Percentiles rank a stretch among this genome's conserved stretches.
Conservation (phyloP, 2,888 invertebrate species). For the Frankliniella intonsa region DNA sequence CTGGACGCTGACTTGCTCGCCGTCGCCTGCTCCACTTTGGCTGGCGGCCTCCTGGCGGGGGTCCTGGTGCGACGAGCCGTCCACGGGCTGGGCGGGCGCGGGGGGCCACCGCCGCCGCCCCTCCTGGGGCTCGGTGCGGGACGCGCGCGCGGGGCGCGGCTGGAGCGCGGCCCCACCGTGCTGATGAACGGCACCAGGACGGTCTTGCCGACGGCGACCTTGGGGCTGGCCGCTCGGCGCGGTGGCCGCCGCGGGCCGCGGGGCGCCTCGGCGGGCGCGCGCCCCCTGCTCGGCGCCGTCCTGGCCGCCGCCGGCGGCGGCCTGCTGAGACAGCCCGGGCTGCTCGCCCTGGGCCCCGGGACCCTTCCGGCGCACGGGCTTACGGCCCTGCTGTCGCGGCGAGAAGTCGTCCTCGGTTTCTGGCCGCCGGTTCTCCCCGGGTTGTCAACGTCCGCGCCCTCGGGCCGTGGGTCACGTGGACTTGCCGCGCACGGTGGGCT, state of each 20-base stretch:
- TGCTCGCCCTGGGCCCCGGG: background rate
- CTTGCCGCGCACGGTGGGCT: background rate
- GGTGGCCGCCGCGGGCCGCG: too few species aligned
- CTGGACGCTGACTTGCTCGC: background rate
- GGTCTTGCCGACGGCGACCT: too few species aligned
- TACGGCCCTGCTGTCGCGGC: too few species aligned
- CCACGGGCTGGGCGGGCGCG: background rate
- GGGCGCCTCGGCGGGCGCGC: background rate
- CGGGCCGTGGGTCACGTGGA: background rate
- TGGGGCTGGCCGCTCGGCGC: too few species aligned
- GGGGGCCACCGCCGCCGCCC: too few species aligned
- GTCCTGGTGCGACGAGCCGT: background rate
- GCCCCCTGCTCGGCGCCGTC: background rate
- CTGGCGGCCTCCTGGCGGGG: background rate
- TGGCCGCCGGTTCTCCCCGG: background rate
- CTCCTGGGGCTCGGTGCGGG: too few species aligned
- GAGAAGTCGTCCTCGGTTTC: background rate
- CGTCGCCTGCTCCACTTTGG: background rate
- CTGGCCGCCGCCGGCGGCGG: background rate
- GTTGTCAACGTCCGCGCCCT: background rate
- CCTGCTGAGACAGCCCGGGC: background rate
- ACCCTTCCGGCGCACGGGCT: too few species aligned
- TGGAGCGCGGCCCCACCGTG: too few species aligned
- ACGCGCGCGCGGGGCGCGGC: too few species aligned
- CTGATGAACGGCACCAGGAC: too few species aligned